Evolutionary conservation across 1,140 invertebrate genomes (phyloP).

Genomic region (Platorchestia sp.): DNA sequence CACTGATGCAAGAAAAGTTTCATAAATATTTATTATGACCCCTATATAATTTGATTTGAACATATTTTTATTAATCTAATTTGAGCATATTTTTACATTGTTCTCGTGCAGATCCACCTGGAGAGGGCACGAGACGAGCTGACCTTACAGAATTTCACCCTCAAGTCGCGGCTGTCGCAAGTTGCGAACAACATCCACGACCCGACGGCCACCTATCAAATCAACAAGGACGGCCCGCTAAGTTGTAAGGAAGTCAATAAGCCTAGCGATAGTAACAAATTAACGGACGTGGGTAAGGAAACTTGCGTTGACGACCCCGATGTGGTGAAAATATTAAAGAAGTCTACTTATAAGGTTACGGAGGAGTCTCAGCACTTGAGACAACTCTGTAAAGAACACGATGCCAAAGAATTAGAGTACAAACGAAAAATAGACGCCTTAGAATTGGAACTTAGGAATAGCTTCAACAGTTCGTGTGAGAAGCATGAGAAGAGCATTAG

Average conservation of each 20-base stretch:
- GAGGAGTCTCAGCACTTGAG: conserved; percentile 62
- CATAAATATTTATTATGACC: no score
- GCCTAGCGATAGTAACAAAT: conserved; percentile 44
- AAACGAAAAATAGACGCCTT: conserved; percentile 64
- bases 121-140: conserved; percentile 70
- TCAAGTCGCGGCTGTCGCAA: conserved; percentile 69
- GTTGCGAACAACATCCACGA: conserved; percentile 68
- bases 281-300: conserved; percentile 50
- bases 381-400: conserved; percentile 63
- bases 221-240: conserved; percentile 67
- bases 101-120: conserved; percentile 68
- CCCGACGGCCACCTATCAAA: conserved; percentile 69
- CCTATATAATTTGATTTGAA: no score
- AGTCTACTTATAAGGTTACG: conserved; percentile 65
- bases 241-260: conserved; percentile 53
- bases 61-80: no score
- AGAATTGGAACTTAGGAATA: conserved; percentile 68
- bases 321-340: conserved; percentile 61
- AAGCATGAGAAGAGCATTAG: conserved; percentile 65
- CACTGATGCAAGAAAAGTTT: no score
- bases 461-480: conserved; percentile 59
- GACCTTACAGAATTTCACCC: conserved; percentile 70
- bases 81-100: background rate
- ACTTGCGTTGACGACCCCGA: conserved; percentile 62
- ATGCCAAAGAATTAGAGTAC: conserved; percentile 68